Evolutionary conservation across 2,797 vertebrate species (phyloP).

Genomic region (Enteromius anoplus): DNA sequence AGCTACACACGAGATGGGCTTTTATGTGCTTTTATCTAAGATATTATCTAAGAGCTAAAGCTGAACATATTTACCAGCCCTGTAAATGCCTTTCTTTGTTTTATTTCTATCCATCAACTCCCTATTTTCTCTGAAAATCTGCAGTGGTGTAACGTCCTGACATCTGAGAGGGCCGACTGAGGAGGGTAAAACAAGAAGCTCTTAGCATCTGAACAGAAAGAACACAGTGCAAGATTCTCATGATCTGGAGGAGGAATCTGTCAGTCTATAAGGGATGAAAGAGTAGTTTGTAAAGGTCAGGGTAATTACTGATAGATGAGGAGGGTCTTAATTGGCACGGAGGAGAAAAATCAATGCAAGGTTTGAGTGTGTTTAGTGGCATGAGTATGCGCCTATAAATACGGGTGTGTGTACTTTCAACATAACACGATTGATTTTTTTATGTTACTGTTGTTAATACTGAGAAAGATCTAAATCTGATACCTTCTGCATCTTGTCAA

Average conservation of each 20-base stretch:
- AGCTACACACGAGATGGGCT: slow-evolving; percentile 54
- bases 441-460: neutral
- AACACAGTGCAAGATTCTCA: neutral
- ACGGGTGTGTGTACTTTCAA: neutral
- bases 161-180: neutral
- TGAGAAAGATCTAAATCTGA: neutral
- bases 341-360: slow-evolving; percentile 25
- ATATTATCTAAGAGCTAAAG: slow-evolving; percentile 1
- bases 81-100: slow-evolving; percentile 26
- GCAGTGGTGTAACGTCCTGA: neutral
- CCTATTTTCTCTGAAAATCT: slow-evolving; percentile 21
- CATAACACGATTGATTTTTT: neutral
- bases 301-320: slow-evolving; percentile 51
- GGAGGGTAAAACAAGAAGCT: slow-evolving; percentile 32
- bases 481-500: neutral
- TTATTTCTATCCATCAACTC: slow-evolving; percentile 26
- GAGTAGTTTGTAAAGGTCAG: slow-evolving; percentile 52
- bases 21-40: slow-evolving; percentile 35
- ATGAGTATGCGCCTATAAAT: neutral
- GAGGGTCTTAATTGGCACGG: slow-evolving; percentile 19
- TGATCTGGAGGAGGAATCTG: slow-evolving; percentile 37
- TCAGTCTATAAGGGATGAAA: slow-evolving; percentile 32
- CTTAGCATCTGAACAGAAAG: slow-evolving; percentile 27
- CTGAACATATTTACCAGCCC: slow-evolving; percentile 14
- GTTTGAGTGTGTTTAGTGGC: neutral